phyloP scores from a whole-genome alignment of 30 jellyfish, hydroid and myxozoan genomes.

The Pelagia noctiluca region DNA sequence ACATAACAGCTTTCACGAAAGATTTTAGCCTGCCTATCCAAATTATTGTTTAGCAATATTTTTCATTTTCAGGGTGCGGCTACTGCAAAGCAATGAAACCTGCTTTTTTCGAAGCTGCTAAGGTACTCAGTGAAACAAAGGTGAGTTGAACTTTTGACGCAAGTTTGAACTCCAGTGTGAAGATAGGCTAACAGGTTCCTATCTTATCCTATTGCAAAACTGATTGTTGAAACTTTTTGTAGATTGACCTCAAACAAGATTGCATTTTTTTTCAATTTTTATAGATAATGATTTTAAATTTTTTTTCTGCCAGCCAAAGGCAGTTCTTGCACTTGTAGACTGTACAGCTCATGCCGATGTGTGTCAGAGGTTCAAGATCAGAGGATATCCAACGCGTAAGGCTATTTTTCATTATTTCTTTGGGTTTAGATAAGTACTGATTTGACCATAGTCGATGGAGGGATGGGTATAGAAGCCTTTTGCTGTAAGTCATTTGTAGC shows the following conservation, averaged over 20 bases:
- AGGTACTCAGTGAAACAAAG: constrained; percentile 63
- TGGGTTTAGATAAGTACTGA: not conserved
- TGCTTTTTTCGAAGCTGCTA: constrained; percentile 86
- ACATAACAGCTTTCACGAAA: no score
- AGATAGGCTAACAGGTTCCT: not conserved
- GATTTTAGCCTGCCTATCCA: no score
- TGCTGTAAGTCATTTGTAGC: no score
- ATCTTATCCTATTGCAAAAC: not conserved
- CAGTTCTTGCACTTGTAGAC: constrained; percentile 66
- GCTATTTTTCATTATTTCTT: not conserved
- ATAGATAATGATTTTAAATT: not conserved
- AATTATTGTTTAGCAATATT: not conserved
- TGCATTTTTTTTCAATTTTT: not conserved
- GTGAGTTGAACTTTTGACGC: constrained; percentile 13
- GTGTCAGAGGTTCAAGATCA: constrained; percentile 54
- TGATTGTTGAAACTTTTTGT: not conserved
- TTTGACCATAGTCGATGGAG: not conserved
- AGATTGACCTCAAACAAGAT: no score
- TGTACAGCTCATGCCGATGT: constrained; percentile 45
- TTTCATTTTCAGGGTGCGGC: constrained; percentile 82
- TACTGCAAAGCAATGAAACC: constrained; percentile 88
- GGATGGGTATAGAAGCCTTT: no score
- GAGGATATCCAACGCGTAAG: constrained; percentile 80
- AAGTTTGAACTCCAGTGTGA: not conserved
- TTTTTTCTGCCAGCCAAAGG: constrained; percentile 1